Percentiles rank a stretch among this genome's conserved stretches.
Evolutionary conservation across 2,113 vertebrate species (phyloP).

Genomic region (Crocuta crocuta): DNA sequence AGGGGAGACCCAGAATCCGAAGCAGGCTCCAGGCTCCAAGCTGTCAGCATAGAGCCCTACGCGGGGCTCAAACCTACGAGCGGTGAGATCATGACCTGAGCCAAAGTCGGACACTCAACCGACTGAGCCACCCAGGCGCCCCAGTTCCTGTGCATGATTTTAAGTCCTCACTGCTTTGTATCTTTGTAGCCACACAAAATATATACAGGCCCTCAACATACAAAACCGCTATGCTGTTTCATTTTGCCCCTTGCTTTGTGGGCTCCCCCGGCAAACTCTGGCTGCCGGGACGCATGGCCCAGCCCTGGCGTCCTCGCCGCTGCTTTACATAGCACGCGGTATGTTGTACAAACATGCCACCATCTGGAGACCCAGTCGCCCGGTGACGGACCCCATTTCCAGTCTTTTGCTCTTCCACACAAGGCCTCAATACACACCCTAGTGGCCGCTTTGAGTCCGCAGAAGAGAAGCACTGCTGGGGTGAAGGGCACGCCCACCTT

Average conservation of each 20-base stretch:
- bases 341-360: rapidly evolving
- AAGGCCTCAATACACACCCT: background rate
- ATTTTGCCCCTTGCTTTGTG: background rate
- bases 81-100: no score
- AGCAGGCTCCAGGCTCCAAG: no score
- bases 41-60: no score
- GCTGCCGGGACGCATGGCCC: rapidly evolving
- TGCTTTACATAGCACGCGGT: background rate
- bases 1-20: no score
- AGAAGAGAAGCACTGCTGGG: background rate
- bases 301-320: background rate
- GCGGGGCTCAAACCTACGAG: no score
- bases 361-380: background rate
- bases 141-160: background rate
- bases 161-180: background rate
- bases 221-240: rapidly evolving
- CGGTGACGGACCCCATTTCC: background rate
- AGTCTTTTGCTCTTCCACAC: background rate
- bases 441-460: background rate
- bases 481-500: background rate
- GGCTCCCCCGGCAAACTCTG: rapidly evolving
- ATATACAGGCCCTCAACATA: rapidly evolving
- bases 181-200: background rate
- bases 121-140: no score
- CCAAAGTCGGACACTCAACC: no score